phyloP scores from a whole-genome alignment of 1,140 invertebrate genomes.

The Dendrolimus punctatus region DNA sequence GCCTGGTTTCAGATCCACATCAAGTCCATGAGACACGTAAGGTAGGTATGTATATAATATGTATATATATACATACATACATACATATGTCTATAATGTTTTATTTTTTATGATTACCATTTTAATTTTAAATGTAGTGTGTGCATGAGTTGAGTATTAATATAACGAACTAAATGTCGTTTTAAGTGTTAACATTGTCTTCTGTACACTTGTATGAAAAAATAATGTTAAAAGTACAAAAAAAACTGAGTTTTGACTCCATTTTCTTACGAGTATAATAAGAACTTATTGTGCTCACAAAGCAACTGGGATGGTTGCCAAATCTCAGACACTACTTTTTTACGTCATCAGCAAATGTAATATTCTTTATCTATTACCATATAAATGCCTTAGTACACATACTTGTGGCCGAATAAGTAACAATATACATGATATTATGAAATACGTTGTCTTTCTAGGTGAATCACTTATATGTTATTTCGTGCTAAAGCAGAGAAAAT shows the following conservation, averaged over 20 bases:
- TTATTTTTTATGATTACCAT: too few species aligned
- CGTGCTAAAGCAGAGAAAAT: conserved; percentile 10
- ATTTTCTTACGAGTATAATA: background rate
- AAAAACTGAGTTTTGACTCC: background rate
- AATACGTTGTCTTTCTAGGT: conserved; percentile 7
- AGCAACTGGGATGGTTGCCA: background rate
- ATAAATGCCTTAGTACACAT: conserved; percentile 25
- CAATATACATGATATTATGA: conserved; percentile 24
- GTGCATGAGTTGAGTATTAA: too few species aligned
- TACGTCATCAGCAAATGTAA: conserved; percentile 19
- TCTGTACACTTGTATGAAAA: too few species aligned
- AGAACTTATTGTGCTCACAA: conserved; percentile 1
- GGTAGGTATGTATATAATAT: too few species aligned
- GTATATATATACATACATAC: too few species aligned
- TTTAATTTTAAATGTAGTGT: too few species aligned
- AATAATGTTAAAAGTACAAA: too few species aligned
- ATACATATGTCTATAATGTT: too few species aligned
- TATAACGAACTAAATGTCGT: too few species aligned
- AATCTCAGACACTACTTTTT: conserved; percentile 6
- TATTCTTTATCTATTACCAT: conserved; percentile 25
- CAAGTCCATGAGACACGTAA: too few species aligned
- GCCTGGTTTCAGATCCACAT: too few species aligned
- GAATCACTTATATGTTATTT: conserved; percentile 11
- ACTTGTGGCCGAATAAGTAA: conserved; percentile 13
- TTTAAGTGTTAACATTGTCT: too few species aligned